phyloP scores from a whole-genome alignment of 1,140 invertebrate species.

The Drosophila pseudoananassae region DNA sequence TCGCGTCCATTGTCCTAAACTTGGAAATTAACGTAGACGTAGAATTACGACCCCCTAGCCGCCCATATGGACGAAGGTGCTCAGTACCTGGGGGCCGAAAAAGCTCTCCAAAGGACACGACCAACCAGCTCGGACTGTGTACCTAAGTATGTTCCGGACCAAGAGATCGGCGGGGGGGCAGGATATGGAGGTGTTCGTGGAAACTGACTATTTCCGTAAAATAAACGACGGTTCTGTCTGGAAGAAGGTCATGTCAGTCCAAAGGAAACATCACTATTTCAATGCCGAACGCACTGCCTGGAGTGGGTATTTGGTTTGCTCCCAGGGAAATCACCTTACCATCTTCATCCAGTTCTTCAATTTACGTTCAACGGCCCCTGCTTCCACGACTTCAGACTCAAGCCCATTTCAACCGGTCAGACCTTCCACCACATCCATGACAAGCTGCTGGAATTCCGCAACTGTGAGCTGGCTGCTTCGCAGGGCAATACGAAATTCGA shows the following conservation, averaged over 20 bases:
- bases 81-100: too few relatives aligned
- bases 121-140: too few relatives aligned
- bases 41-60: too few relatives aligned
- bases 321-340: neutral
- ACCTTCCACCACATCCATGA: neutral
- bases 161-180: too few relatives aligned
- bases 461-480: neutral
- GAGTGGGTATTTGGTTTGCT: neutral
- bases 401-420: neutral
- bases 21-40: too few relatives aligned
- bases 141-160: too few relatives aligned
- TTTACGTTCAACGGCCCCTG: neutral
- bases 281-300: neutral
- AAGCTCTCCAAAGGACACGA: too few relatives aligned
- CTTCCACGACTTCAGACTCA: neutral
- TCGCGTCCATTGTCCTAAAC: too few relatives aligned
- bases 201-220: too few relatives aligned
- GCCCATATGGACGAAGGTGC: too few relatives aligned
- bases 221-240: slow-evolving; percentile 77
- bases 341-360: neutral
- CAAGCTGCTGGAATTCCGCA: neutral
- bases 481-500: neutral
- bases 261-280: neutral
- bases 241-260: slow-evolving; percentile 90
- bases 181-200: too few relatives aligned